Percentiles rank a stretch among this genome's conserved stretches.
phyloP scores from a whole-genome alignment of 2,888 invertebrate species.

The Tanypteryx hageni region DNA sequence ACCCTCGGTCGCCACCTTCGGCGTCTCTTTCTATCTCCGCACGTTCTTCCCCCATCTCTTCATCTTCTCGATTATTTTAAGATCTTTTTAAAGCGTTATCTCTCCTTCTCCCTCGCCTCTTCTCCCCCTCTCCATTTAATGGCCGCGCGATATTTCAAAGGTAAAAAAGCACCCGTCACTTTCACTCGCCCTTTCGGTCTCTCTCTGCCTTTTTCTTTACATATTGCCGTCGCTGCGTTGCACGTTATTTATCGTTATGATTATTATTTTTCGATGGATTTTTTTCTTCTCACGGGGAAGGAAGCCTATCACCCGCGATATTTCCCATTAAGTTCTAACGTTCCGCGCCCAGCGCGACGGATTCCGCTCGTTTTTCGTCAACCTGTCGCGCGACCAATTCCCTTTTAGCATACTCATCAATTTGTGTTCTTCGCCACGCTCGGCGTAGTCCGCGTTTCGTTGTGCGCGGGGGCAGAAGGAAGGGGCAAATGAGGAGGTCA shows the following conservation, averaged over 20 bases:
- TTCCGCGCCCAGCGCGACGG: not conserved
- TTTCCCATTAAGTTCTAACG: not conserved
- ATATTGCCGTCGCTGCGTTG: not conserved
- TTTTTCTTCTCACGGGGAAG: not conserved
- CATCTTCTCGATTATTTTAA: conserved; percentile 9
- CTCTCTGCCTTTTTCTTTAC: not conserved
- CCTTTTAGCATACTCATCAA: not conserved
- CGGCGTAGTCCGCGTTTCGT: not conserved
- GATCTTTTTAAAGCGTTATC: not conserved
- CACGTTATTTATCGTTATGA: not conserved
- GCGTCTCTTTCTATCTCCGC: not conserved
- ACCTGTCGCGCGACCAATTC: not conserved
- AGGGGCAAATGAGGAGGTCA: not conserved
- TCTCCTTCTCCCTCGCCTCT: not conserved
- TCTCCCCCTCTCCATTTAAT: not conserved
- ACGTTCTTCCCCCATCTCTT: not conserved
- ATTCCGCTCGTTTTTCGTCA: not conserved
- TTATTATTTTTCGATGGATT: not conserved
- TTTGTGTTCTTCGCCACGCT: not conserved
- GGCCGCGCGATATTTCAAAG: not conserved
- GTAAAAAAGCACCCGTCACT: not conserved
- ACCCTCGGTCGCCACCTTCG: conserved; percentile 26
- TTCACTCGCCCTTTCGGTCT: not conserved
- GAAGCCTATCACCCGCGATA: too few species aligned
- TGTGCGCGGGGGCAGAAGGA: not conserved